These are phyloP conservation scores for Trichopria drosophilae DNA, from an alignment of 2,888 invertebrate genomes.

Conservation along the genomic window DNA sequence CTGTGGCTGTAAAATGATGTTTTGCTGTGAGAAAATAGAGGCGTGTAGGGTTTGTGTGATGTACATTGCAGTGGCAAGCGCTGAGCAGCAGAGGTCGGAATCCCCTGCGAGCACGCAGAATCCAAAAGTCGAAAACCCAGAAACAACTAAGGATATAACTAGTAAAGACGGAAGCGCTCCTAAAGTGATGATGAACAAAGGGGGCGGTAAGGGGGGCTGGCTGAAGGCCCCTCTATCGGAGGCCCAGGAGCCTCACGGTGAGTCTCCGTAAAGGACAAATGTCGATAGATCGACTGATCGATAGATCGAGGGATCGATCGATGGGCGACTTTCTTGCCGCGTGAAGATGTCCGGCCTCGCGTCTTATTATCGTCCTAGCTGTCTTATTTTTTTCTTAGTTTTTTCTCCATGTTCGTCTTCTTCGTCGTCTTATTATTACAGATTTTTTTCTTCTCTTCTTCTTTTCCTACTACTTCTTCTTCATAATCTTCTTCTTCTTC, in stretches of 20 bases:
- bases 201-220: constrained; percentile 57
- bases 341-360: constrained; percentile 5
- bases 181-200: constrained; percentile 55
- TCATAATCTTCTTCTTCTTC: too few species aligned
- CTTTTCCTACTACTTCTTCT: too few species aligned
- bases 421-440: too few species aligned
- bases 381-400: not conserved
- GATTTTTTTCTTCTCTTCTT: too few species aligned
- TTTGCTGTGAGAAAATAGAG: too few species aligned
- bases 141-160: constrained; percentile 57
- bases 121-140: constrained; percentile 56
- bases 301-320: too few species aligned
- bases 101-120: constrained; percentile 56
- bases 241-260: constrained; percentile 58
- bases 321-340: too few species aligned
- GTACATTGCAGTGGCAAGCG: constrained; percentile 58
- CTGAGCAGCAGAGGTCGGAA: constrained; percentile 57
- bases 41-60: too few species aligned
- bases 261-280: too few species aligned
- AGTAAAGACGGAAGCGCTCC: constrained; percentile 57
- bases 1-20: too few species aligned
- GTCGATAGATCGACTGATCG: too few species aligned
- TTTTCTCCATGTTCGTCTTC: too few species aligned
- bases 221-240: constrained; percentile 56
- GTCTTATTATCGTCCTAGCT: not conserved